A percentile compares a stretch with the other conserved stretches of the same genome.
phyloP scores from a whole-genome alignment of 2,888 invertebrate genomes.

The Ornithoptera priamus region DNA sequence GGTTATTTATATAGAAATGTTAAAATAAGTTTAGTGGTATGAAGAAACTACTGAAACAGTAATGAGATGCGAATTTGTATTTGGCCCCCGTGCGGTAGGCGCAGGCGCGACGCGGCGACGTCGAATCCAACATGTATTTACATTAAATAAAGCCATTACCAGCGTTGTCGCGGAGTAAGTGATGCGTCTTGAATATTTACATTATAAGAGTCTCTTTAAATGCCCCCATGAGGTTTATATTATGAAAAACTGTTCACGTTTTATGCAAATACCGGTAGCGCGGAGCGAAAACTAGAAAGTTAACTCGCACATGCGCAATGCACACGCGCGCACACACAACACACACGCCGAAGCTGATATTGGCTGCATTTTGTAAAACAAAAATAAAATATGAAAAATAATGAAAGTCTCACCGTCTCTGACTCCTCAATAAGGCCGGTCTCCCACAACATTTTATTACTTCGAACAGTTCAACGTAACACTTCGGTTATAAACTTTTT shows the following conservation, averaged over 20 bases:
- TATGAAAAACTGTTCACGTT: conserved; percentile 79
- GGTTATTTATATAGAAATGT: conserved; percentile 15
- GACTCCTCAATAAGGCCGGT: conserved; percentile 67
- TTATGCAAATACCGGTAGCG: conserved; percentile 74
- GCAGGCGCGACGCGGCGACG: conserved; percentile 42
- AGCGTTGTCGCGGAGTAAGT: conserved; percentile 55
- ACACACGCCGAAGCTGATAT: conserved; percentile 1
- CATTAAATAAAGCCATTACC: conserved; percentile 65
- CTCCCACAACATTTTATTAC: conserved; percentile 74
- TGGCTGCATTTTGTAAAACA: conserved; percentile 24
- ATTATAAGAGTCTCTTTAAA: conserved; percentile 59
- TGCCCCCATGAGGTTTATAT: conserved; percentile 71
- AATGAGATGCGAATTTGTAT: conserved; percentile 32
- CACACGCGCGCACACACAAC: conserved; percentile 44
- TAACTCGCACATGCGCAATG: conserved; percentile 57
- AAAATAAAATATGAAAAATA: conserved; percentile 28
- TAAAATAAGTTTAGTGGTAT: conserved; percentile 6
- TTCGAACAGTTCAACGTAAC: conserved; percentile 57
- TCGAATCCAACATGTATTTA: conserved; percentile 56
- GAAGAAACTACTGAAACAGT: conserved; percentile 38
- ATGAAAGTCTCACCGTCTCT: conserved; percentile 64
- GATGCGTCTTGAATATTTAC: conserved; percentile 70
- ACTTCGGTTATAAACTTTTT: conserved; percentile 43
- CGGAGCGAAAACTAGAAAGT: conserved; percentile 80
- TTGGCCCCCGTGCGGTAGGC: conserved; percentile 25